phyloP scores from a whole-genome alignment of 2,888 invertebrate species.

The Nomada fabriciana region DNA sequence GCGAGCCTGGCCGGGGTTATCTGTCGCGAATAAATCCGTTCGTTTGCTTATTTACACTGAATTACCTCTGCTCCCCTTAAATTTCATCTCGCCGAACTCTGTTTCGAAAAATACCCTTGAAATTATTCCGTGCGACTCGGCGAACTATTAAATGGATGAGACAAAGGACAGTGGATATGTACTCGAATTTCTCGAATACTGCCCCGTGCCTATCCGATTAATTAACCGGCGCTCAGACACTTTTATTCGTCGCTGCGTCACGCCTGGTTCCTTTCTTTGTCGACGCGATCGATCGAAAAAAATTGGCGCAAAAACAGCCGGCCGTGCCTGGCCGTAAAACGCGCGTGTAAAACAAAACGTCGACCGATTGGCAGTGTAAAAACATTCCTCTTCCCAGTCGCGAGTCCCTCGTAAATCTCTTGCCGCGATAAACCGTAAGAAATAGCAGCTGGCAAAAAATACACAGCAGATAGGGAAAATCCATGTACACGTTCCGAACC shows the following conservation, averaged over 20 bases:
- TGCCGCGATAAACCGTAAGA: slow-evolving; percentile 1
- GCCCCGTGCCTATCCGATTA: slow-evolving; percentile 27
- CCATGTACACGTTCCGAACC: not conserved
- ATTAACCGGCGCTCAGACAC: slow-evolving; percentile 25
- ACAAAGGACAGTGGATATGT: not conserved
- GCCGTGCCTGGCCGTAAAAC: slow-evolving; percentile 1
- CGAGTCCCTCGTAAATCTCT: slow-evolving; percentile 5
- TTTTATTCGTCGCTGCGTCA: slow-evolving; percentile 22
- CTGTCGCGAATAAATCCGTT: slow-evolving; percentile 44
- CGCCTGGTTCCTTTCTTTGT: slow-evolving; percentile 32
- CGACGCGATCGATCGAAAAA: slow-evolving; percentile 34
- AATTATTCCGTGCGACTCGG: too few relatives aligned
- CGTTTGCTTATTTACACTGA: slow-evolving; percentile 51
- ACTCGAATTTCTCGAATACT: slow-evolving; percentile 15
- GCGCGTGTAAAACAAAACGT: slow-evolving; percentile 20
- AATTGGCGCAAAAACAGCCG: slow-evolving; percentile 20
- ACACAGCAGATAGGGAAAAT: not conserved
- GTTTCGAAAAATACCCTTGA: not conserved
- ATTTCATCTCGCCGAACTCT: not conserved
- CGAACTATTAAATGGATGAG: not conserved
- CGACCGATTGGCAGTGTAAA: slow-evolving; percentile 23
- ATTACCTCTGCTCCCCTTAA: not conserved
- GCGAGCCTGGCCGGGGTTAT: slow-evolving; percentile 35
- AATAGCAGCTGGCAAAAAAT: not conserved
- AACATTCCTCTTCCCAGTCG: slow-evolving; percentile 4